phyloP scores from a whole-genome alignment of 2,888 invertebrate species.

The Trichacis sp. region DNA sequence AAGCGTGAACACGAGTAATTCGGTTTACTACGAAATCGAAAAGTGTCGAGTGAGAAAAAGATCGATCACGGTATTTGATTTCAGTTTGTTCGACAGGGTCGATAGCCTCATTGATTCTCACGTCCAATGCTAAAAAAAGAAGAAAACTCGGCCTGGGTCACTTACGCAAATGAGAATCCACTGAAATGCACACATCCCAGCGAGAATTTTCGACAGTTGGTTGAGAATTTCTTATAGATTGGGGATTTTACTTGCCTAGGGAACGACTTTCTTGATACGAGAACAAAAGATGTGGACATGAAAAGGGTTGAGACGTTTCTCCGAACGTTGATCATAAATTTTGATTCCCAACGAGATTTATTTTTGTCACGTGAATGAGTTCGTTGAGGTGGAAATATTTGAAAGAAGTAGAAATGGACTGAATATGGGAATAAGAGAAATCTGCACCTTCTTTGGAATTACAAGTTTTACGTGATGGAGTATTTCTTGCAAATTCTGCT shows the following conservation, averaged over 20 bases:
- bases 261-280: conserved; percentile 3
- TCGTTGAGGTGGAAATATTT: neutral
- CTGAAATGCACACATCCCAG: conserved; percentile 30
- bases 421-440: too few relatives aligned
- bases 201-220: conserved; percentile 23
- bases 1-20: conserved; percentile 1
- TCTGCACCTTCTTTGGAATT: too few relatives aligned
- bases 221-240: conserved; percentile 18
- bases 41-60: conserved; percentile 3
- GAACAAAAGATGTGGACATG: conserved; percentile 16
- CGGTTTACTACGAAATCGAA: neutral
- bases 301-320: neutral
- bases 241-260: conserved; percentile 7
- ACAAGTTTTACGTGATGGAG: too few relatives aligned
- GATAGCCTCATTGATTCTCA: conserved; percentile 6
- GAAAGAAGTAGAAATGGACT: too few relatives aligned
- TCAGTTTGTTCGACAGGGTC: conserved; percentile 5
- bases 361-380: neutral
- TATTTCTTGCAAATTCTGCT: too few relatives aligned
- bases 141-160: conserved; percentile 10
- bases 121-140: too few relatives aligned
- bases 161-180: conserved; percentile 19
- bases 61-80: conserved; percentile 28
- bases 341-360: neutral
- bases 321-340: conserved; percentile 5